Base-by-base conservation (phyloP, 2,888 invertebrate species). In the Ornithoptera priamus region DNA sequence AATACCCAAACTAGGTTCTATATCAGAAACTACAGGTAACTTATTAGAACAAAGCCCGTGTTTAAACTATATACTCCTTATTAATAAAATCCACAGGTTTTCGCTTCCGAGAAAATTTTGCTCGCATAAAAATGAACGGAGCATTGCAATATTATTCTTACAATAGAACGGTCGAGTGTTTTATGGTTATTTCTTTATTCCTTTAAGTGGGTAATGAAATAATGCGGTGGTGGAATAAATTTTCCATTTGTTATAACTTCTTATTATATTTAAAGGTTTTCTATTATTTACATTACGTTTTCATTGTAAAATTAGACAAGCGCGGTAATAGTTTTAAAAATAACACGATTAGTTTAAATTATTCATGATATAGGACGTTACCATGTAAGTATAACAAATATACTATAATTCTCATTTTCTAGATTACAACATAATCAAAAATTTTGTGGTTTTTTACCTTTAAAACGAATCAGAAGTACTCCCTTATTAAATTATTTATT, bases 101-200 rank as follows among this genome's bases (percentile, higher is more conserved):
- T 42, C 62, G 22, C 57, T 57, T 56, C 77, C 75, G 76, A 78
- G 78, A 78, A 83, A 84, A 83, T 82, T 81, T 80, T 75, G 73
- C 78, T 77, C 70, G 76, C 79, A 80, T 82, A 81, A 85, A 84
- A 85, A 84, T 78, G 75, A 76, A 77, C 69, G 63, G 74, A 78
- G 80, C 77, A 85, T 82, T 81, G 78, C 78, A 79, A 83, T 85
- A 86, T 87, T 85, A 86, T 85, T 83, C 81, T 75, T 74, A 81
- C 80, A 80, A 81, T 83, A 86, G 83, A 81, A 83, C 78, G 80
- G 78, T 76, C 76, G 80, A 80, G 80, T 83, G 80, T 81, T 86
- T 86, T 85, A 87, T 81, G 84, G 81, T 83, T 85, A 80, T 83
- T 76, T 77, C 77, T 75, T 77, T 78, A 79, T 79, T 75, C 78